These are phyloP conservation scores for Tortrix viridana DNA, from an alignment of 2,888 invertebrate genomes.

Conservation along the genomic window DNA sequence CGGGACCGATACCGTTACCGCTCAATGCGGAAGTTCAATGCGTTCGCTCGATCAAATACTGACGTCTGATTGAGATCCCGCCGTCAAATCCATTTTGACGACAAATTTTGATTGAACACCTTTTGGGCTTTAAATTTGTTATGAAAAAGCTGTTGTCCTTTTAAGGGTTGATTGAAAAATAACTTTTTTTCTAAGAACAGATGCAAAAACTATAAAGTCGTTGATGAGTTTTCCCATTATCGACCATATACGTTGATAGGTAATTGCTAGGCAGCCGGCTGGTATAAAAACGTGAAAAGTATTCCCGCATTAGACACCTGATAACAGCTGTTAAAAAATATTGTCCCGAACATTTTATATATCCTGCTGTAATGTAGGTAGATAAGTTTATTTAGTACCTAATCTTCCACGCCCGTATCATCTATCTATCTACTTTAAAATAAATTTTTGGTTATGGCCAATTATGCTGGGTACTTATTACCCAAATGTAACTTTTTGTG, in stretches of 20 bases:
- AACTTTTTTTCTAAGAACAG: background rate
- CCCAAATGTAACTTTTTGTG: no score
- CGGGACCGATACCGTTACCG: background rate
- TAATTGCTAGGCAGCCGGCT: constrained; percentile 2
- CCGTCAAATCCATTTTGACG: constrained; percentile 22
- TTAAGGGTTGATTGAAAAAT: background rate
- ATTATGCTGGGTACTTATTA: no score
- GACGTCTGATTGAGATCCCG: constrained; percentile 20
- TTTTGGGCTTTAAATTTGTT: background rate
- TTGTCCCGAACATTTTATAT: background rate
- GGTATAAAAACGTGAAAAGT: constrained; percentile 16
- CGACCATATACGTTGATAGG: constrained; percentile 15
- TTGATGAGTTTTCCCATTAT: constrained; percentile 20
- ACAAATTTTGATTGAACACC: constrained; percentile 21
- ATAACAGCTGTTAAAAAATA: constrained; percentile 9
- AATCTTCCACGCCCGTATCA: no score
- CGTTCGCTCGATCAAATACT: constrained; percentile 30
- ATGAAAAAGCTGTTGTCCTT: background rate
- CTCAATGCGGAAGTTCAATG: constrained; percentile 23
- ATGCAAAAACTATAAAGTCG: background rate
- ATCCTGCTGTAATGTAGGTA: background rate
- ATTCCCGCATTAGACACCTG: constrained; percentile 15
- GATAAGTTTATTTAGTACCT: no score
- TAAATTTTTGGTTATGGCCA: no score
- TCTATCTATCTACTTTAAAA: no score